Evolutionary conservation across 1,140 invertebrate species (phyloP).

Genomic region (Pseudomyrmex concolor): DNA sequence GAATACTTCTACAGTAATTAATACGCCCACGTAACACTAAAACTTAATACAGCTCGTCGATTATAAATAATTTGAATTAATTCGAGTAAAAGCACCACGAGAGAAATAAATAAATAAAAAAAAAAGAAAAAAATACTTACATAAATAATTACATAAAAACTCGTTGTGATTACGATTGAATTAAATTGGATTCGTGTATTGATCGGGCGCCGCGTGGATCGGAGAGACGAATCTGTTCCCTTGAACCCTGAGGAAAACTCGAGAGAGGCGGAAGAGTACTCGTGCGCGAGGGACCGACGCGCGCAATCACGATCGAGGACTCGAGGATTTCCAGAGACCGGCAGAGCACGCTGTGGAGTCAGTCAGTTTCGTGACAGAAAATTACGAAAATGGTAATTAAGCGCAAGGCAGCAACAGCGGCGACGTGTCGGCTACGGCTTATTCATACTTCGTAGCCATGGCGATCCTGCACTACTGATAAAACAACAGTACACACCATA

Average conservation of each 20-base stretch:
- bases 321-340: slow-evolving; percentile 31
- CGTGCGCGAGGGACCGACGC: neutral
- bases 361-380: slow-evolving; percentile 75
- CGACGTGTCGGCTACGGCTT: slow-evolving; percentile 77
- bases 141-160: too few species aligned
- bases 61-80: too few species aligned
- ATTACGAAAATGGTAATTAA: slow-evolving; percentile 83
- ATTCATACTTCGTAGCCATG: slow-evolving; percentile 84
- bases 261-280: neutral
- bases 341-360: neutral
- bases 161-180: neutral
- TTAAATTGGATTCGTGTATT: neutral
- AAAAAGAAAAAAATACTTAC: too few species aligned
- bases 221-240: slow-evolving; percentile 18
- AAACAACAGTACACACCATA: slow-evolving; percentile 83
- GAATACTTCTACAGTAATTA: too few species aligned
- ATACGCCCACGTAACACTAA: too few species aligned
- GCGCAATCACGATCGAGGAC: slow-evolving; percentile 30
- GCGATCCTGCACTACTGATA: slow-evolving; percentile 85
- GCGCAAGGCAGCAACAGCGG: slow-evolving; percentile 65
- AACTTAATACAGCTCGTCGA: too few species aligned
- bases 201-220: neutral
- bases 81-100: too few species aligned
- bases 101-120: too few species aligned
- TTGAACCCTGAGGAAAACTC: neutral